Percentiles rank a stretch among this genome's conserved stretches.
Conservation (phyloP, 2,888 invertebrate genomes). For the Spodoptera exigua region DNA sequence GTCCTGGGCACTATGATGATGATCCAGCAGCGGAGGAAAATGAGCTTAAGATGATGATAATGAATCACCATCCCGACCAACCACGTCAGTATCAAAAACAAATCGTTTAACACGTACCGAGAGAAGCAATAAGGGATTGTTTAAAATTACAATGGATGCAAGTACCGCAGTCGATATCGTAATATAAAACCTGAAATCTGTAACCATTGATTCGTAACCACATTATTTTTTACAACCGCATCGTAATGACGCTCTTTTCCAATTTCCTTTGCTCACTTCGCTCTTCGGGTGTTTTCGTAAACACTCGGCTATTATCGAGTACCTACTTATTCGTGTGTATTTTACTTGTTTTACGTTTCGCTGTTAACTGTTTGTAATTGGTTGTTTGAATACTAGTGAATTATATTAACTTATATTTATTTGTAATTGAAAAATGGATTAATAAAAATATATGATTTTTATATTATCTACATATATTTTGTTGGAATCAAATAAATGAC, state of each 20-base stretch:
- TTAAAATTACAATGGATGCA: conserved; percentile 10
- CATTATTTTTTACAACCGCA: conserved; percentile 63
- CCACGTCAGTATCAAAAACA: neutral
- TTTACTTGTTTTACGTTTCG: conserved; percentile 18
- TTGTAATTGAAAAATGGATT: too few relatives aligned
- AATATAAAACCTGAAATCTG: conserved; percentile 54
- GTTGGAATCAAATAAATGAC: too few relatives aligned
- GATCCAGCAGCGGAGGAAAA: too few relatives aligned
- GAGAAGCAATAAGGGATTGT: conserved; percentile 18
- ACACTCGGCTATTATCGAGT: conserved; percentile 27
- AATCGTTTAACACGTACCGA: conserved; percentile 17
- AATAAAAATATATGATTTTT: too few relatives aligned
- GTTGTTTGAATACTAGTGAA: too few relatives aligned
- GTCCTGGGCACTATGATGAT: too few relatives aligned
- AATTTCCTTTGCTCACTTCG: conserved; percentile 32
- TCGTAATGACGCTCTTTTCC: conserved; percentile 56
- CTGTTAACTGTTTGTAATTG: conserved; percentile 10
- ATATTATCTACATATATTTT: too few relatives aligned
- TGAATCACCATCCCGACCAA: too few relatives aligned
- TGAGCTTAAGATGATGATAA: too few relatives aligned
- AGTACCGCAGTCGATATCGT: conserved; percentile 29
- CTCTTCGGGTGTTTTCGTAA: conserved; percentile 27
- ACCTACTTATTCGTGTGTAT: conserved; percentile 33
- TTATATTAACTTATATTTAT: too few relatives aligned
- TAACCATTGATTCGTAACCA: conserved; percentile 59